Base-by-base conservation (phyloP, 2,113 vertebrate species). In the Sinocyclocheilus rhinocerous region DNA sequence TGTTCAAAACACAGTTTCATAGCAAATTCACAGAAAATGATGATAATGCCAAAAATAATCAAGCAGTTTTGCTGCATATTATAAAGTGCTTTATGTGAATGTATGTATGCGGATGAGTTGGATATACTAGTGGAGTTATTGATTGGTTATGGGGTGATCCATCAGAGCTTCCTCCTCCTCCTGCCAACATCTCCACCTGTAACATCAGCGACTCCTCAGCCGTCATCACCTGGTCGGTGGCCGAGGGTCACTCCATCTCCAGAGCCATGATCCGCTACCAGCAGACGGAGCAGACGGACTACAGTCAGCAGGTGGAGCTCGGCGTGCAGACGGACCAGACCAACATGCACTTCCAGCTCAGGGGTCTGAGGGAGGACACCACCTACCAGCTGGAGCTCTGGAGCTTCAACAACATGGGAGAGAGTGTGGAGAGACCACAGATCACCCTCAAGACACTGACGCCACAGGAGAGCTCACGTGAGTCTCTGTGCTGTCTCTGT, bases 151-250 rank as follows among this genome's bases (percentile, higher is more conserved):
- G 72, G 0, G 2, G 11, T 48, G 39, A 18, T 83, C 72, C 50
- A 5, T 61, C 83, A 97, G 97, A 93, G 92, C 88, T 91, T 15
- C 96, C 97, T 86, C 96, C 96, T 76, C 92, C 96, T 77, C 96
- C 96, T 0, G 92, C 92, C 88, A 94, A 96, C 81, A 91, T 97
- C 93, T 95, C 91, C 87, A 93, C 94, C 90, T 94, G 91, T 86
- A 97, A 97, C 76, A 91, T 96, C 84, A 96, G 95, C 2, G 96
- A 97, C 87, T 94, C 96, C 6, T 95, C 97, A 0, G 96, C 95
- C 13, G 76, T 95, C 87, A 90, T 97, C 77, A 95, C 94, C 82
- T 97, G 97, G 96, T 90, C 91, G 24, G 90, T 96, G 48, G 59
- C 91, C 1, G 96, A 96, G 81, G 97, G 96, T 42, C 92, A 97